Conservation (phyloP, 1,140 invertebrate genomes). For the Camponotus pennsylvanicus region DNA sequence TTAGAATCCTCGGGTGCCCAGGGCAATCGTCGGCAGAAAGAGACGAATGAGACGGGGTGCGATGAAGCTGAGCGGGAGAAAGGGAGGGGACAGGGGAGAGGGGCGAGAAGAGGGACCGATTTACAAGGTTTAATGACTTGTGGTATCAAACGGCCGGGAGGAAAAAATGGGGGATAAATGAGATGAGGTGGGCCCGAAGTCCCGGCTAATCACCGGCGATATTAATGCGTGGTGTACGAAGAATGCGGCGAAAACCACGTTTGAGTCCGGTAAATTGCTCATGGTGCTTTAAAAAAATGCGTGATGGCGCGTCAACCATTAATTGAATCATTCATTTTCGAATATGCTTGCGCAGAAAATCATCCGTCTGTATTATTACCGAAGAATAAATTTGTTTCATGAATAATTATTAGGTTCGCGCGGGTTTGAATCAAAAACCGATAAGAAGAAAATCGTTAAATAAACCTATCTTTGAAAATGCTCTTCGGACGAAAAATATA, state of each 20-base stretch:
- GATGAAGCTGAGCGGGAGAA: neutral
- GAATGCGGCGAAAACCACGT: constrained; percentile 48
- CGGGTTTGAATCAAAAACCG: neutral
- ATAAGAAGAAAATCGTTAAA: too few relatives aligned
- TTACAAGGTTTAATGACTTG: constrained; percentile 67
- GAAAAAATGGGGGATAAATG: constrained; percentile 62
- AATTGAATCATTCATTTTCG: constrained; percentile 43
- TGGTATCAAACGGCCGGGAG: constrained; percentile 66
- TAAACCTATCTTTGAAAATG: neutral
- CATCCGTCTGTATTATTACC: neutral
- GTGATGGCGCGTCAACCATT: neutral
- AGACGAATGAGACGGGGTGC: constrained; percentile 41
- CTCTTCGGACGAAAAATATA: neutral
- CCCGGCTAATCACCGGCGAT: constrained; percentile 55
- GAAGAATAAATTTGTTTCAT: constrained; percentile 14
- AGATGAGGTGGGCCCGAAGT: constrained; percentile 56
- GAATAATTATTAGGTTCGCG: neutral
- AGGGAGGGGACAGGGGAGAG: constrained; percentile 24
- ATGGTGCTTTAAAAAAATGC: neutral
- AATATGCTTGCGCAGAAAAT: neutral
- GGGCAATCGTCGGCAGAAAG: constrained; percentile 51
- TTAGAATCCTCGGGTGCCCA: constrained; percentile 69
- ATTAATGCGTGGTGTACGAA: constrained; percentile 57
- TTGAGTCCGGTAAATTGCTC: constrained; percentile 28
- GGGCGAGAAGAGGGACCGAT: constrained; percentile 37